Percentiles rank a stretch among this genome's conserved stretches.
These are phyloP conservation scores for Liparis tanakae DNA, from an alignment of 2,797 vertebrate species.

Conservation along the genomic window DNA sequence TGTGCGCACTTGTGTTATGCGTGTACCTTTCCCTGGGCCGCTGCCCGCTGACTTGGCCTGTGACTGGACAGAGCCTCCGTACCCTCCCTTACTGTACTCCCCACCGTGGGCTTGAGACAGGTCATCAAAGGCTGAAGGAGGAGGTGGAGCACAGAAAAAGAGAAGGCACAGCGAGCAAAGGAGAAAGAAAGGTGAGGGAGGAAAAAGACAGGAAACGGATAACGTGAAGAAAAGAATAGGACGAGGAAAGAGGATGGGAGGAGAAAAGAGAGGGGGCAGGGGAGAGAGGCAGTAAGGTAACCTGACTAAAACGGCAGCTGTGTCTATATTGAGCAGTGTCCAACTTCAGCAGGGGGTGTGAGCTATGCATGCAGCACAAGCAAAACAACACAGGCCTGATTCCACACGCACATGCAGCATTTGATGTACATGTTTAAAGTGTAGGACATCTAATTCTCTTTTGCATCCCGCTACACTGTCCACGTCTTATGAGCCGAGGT, in stretches of 20 bases:
- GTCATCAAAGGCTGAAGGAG: slow-evolving; percentile 93
- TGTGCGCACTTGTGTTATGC: slow-evolving; percentile 43
- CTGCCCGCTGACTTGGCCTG: slow-evolving; percentile 92
- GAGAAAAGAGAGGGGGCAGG: slow-evolving; percentile 42
- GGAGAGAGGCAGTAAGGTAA: slow-evolving; percentile 80
- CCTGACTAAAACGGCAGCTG: slow-evolving; percentile 74
- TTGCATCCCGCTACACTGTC: neutral
- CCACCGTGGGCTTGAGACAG: slow-evolving; percentile 92
- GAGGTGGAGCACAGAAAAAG: slow-evolving; percentile 55
- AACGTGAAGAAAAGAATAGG: slow-evolving; percentile 30
- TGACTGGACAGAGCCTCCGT: slow-evolving; percentile 92
- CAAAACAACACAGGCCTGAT: slow-evolving; percentile 64
- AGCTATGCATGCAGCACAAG: slow-evolving; percentile 79
- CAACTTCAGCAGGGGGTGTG: slow-evolving; percentile 71
- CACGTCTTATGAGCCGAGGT: neutral
- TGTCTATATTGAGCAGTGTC: slow-evolving; percentile 64
- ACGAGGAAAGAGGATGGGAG: slow-evolving; percentile 26
- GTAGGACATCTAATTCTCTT: neutral
- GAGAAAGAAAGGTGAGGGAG: slow-evolving; percentile 19
- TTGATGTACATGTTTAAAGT: slow-evolving; percentile 36
- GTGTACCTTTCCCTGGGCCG: slow-evolving; percentile 95
- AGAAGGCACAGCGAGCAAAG: slow-evolving; percentile 47
- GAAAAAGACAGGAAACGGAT: slow-evolving; percentile 34
- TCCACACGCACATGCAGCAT: slow-evolving; percentile 73
- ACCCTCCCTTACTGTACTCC: slow-evolving; percentile 96